Conservation (phyloP, 37 sponge, comb jelly and placozoan genomes). For the Halisarca cf. caerulea region DNA sequence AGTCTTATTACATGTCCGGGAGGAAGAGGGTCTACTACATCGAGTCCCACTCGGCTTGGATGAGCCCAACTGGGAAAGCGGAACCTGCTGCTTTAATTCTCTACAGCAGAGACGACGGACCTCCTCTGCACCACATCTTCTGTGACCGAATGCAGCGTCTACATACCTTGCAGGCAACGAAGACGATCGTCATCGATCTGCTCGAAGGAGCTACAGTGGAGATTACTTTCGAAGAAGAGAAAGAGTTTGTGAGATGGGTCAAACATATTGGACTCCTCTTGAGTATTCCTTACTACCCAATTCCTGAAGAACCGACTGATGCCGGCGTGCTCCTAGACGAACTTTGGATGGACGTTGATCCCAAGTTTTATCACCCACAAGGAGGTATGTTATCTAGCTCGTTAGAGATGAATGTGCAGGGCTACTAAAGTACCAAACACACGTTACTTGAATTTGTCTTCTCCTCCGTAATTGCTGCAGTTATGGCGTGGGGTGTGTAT, state of each 20-base stretch:
- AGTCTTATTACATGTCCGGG: background rate
- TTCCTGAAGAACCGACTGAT: constrained; percentile 8
- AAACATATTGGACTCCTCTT: constrained; percentile 14
- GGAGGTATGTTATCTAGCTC: background rate
- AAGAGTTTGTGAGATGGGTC: background rate
- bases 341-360: background rate
- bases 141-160: constrained; percentile 9
- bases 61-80: background rate
- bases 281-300: constrained; percentile 3
- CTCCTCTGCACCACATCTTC: constrained; percentile 3
- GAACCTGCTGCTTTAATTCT: background rate
- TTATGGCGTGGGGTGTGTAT: constrained; percentile 8
- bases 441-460: too few species aligned
- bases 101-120: background rate
- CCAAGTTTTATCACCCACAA: background rate
- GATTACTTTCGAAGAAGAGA: background rate
- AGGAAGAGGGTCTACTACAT: background rate
- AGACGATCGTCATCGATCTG: background rate
- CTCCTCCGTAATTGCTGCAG: background rate
- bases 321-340: background rate
- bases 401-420: background rate
- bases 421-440: too few species aligned
- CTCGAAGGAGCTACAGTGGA: background rate
- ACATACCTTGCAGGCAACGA: background rate
- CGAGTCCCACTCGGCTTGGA: background rate